Evolutionary conservation across 2,113 vertebrate species (phyloP).

Genomic region (Piprites chloris): DNA sequence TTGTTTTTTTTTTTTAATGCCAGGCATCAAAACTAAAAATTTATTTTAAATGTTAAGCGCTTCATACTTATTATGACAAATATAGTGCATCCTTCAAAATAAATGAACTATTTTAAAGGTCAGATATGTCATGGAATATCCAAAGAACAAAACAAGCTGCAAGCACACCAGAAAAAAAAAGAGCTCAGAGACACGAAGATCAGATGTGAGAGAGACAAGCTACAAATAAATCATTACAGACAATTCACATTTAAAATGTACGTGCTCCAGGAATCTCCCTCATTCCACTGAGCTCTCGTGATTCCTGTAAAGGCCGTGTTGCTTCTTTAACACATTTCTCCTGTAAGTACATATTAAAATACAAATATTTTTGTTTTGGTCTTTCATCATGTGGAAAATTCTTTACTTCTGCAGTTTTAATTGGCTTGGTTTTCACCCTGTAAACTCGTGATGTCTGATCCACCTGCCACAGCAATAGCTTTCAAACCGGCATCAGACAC

Average conservation of each 20-base stretch:
- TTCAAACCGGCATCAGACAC: neutral
- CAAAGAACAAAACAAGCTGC: neutral
- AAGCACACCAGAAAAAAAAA: neutral
- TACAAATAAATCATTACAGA: neutral
- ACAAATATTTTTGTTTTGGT: neutral
- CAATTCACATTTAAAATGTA: neutral
- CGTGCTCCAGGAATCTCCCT: neutral
- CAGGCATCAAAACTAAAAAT: neutral
- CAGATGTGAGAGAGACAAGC: neutral
- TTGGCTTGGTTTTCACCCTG: neutral
- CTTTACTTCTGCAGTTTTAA: neutral
- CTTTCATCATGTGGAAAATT: neutral
- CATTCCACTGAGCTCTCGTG: neutral
- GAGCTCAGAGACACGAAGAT: neutral
- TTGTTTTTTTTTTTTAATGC: neutral
- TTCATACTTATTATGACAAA: neutral
- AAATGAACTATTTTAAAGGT: slow-evolving; percentile 24
- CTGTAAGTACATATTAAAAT: neutral
- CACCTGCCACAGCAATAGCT: neutral
- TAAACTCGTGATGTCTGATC: neutral
- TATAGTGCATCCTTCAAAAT: neutral
- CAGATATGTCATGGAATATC: neutral
- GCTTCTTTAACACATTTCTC: neutral
- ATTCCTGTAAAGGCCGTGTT: neutral
- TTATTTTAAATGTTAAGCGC: neutral